A percentile compares a stretch with the other conserved stretches of the same genome.
phyloP scores from a whole-genome alignment of 1,140 invertebrate species.

The Lepeophtheirus salmonis region DNA sequence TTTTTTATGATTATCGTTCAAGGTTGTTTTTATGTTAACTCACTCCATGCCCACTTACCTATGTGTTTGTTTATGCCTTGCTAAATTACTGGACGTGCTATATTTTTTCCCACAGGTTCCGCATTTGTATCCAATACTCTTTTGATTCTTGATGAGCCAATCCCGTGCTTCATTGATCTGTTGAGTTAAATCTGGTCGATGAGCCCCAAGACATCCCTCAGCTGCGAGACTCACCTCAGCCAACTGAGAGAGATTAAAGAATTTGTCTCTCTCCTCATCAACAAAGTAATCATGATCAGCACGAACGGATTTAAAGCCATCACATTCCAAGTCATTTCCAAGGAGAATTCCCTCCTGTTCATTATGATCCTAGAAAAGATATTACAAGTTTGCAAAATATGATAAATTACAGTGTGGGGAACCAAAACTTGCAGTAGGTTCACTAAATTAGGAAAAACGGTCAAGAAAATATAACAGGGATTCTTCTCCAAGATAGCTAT shows the following conservation, averaged over 20 bases:
- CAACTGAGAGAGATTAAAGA: neutral
- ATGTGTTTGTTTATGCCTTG: conserved; percentile 77
- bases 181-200: neutral
- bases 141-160: neutral
- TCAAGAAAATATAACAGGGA: too few species aligned
- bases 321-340: too few species aligned
- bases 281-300: neutral
- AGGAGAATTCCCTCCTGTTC: too few species aligned
- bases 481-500: too few species aligned
- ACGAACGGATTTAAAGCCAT: neutral
- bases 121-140: neutral
- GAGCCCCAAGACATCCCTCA: neutral
- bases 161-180: neutral
- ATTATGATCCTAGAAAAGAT: too few species aligned
- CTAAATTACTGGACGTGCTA: conserved; percentile 70
- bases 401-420: too few species aligned
- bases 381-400: too few species aligned
- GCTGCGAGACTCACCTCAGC: neutral
- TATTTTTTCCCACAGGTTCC: conserved; percentile 39
- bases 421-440: too few species aligned
- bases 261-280: neutral
- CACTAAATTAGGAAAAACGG: too few species aligned
- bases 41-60: too few species aligned
- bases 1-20: too few species aligned
- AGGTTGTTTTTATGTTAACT: too few species aligned